These are phyloP conservation scores for Aporophyla lueneburgensis DNA, from an alignment of 2,888 invertebrate species.

Conservation along the genomic window DNA sequence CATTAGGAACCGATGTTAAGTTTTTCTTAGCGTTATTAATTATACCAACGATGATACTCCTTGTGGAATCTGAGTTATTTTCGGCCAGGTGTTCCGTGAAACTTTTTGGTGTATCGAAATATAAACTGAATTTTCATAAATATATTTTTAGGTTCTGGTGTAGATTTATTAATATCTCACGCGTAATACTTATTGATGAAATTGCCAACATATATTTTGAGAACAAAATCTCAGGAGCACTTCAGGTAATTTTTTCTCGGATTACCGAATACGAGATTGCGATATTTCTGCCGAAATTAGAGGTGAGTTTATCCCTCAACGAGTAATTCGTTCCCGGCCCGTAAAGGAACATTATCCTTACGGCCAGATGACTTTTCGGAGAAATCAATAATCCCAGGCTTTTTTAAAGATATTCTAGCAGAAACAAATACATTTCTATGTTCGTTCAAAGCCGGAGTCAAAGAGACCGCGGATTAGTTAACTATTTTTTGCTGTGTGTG, in stretches of 20 bases:
- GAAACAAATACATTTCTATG: constrained; percentile 86
- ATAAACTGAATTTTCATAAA: background rate
- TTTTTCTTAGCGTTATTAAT: constrained; percentile 84
- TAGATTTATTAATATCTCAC: constrained; percentile 30
- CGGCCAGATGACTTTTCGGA: constrained; percentile 83
- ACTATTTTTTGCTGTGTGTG: constrained; percentile 81
- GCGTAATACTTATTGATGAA: constrained; percentile 37
- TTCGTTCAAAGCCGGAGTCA: constrained; percentile 80
- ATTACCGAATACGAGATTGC: constrained; percentile 79
- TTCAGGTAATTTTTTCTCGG: constrained; percentile 83
- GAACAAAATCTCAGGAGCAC: constrained; percentile 66
- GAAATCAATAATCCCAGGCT: constrained; percentile 88
- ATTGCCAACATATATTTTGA: constrained; percentile 44
- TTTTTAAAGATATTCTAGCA: constrained; percentile 84
- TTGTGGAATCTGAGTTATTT: constrained; percentile 56
- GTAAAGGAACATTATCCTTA: constrained; percentile 86
- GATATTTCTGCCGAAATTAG: constrained; percentile 84
- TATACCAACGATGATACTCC: constrained; percentile 63
- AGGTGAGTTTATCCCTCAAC: constrained; percentile 88
- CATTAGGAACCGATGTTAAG: constrained; percentile 83
- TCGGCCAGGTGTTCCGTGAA: constrained; percentile 54
- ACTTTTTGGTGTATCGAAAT: constrained; percentile 20
- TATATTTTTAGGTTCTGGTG: background rate
- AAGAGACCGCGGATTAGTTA: constrained; percentile 88
- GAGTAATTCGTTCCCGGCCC: constrained; percentile 87